Percentiles rank a stretch among this genome's conserved stretches.
Conservation (phyloP, 2,888 invertebrate genomes). For the Notodonta ziczac region DNA sequence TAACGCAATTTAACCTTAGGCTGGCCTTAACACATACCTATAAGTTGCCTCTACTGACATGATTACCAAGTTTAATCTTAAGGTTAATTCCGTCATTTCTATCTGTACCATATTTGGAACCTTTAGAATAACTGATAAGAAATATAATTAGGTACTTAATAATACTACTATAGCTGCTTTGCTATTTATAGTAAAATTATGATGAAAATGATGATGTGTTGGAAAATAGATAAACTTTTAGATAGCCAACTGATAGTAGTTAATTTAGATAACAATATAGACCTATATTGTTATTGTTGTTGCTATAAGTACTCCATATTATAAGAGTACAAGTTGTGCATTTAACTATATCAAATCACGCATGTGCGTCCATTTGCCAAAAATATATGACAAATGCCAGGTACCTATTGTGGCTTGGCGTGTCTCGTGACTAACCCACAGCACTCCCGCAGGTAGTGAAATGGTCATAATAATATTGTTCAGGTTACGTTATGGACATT, state of each 20-base stretch:
- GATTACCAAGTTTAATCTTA: constrained; percentile 46
- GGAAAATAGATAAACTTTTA: too few relatives aligned
- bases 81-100: constrained; percentile 52
- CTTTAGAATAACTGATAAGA: neutral
- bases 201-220: too few relatives aligned
- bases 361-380: constrained; percentile 24
- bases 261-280: too few relatives aligned
- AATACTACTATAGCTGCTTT: too few relatives aligned
- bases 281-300: too few relatives aligned
- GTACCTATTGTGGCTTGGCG: constrained; percentile 22
- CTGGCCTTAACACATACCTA: constrained; percentile 41
- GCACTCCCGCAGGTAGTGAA: constrained; percentile 62
- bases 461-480: constrained; percentile 42
- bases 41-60: constrained; percentile 34
- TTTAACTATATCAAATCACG: constrained; percentile 23
- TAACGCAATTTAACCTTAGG: constrained; percentile 48
- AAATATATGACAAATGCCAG: constrained; percentile 12
- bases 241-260: too few relatives aligned
- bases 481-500: constrained; percentile 17
- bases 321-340: too few relatives aligned
- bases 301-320: too few relatives aligned
- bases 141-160: too few relatives aligned
- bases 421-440: constrained; percentile 49
- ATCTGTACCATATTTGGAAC: constrained; percentile 40
- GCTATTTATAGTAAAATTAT: too few relatives aligned